Base-by-base conservation (phyloP, 2,888 invertebrate genomes). In the Ecdyonurus torrentis region DNA sequence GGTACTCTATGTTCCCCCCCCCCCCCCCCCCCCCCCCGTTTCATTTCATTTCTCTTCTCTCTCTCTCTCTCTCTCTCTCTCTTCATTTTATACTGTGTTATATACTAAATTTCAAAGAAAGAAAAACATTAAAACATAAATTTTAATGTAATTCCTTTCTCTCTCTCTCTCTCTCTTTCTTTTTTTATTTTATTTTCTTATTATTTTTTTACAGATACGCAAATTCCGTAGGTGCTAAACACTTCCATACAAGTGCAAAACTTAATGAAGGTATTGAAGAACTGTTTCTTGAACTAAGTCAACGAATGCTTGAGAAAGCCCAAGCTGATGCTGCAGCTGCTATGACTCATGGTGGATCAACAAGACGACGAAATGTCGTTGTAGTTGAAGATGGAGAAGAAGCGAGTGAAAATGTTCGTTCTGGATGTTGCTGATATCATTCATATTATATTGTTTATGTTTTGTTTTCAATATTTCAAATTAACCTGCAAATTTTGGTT, bases 181-280 rank as follows among this genome's bases (percentile, higher is more conserved):
- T 24, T 19, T n/a, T n/a, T n/a, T n/a, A n/a, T n/a, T n/a, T n/a
- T n/a, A n/a, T n/a, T n/a, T n/a, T n/a, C n/a, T n/a, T 20, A 61
- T 64, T 60, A 20, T 70, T 69, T 63, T 65, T 66, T 78, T 78
- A 61, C 74, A 93, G 91, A 64, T 96, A 96, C 77, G 88, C 96
- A 2, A 81, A 82, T 67, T 87, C 89, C 73, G 95, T 96, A 3
- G 94, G 93, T 63, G 96, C 97, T 1, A 84, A 85, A 70, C 95
- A 96, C 76, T 91, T 86, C 74, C 87, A 91, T 73, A 93, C 95
- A 37, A 96, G 96, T 25, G 97, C 97, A 0, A 97, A 97, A 76
- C 75, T 85, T 64, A 94, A 94, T 74, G 83, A 87, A 74, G 94
- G 94, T 25, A 88, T 96, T 2, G 91, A 94, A 72, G 93, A 96